Conservation (phyloP, 2,888 invertebrate genomes). For the Amphipyra tragopoginis region DNA sequence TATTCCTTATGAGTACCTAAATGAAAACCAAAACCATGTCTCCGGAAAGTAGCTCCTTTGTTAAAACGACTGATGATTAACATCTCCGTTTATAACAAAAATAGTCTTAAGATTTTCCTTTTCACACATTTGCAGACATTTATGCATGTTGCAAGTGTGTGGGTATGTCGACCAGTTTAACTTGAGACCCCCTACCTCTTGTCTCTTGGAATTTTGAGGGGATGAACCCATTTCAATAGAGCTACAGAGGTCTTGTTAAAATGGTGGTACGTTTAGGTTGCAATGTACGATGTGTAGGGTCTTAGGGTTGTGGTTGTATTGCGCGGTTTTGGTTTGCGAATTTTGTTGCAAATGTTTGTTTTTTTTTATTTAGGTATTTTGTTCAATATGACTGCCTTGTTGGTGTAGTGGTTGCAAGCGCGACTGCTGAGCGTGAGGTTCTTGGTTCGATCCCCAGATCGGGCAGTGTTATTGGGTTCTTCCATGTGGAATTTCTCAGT, state of each 20-base stretch:
- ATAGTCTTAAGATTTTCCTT: constrained; percentile 63
- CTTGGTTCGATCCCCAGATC: too few species aligned
- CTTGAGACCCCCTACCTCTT: constrained; percentile 53
- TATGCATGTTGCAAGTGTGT: constrained; percentile 37
- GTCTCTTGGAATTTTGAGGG: constrained; percentile 22
- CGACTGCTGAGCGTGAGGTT: too few species aligned
- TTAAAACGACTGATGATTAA: constrained; percentile 38
- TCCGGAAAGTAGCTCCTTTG: constrained; percentile 47
- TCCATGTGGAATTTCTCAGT: too few species aligned
- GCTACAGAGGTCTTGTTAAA: constrained; percentile 44
- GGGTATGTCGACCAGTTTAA: constrained; percentile 55
- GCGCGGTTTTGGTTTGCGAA: constrained; percentile 15
- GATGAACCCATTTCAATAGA: constrained; percentile 39
- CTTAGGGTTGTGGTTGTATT: constrained; percentile 35
- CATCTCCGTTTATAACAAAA: constrained; percentile 57
- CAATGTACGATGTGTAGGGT: constrained; percentile 46
- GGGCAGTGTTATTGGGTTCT: too few species aligned
- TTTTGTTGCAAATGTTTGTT: neutral
- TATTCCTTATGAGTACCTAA: neutral
- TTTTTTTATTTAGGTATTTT: too few species aligned
- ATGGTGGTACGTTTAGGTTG: constrained; percentile 53
- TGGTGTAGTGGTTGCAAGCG: too few species aligned
- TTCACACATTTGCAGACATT: constrained; percentile 47
- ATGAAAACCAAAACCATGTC: constrained; percentile 9
- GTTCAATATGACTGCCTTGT: too few species aligned